A percentile compares a stretch with the other conserved stretches of the same genome.
Conservation (phyloP, 2,888 invertebrate species). For the Empis stercorea region DNA sequence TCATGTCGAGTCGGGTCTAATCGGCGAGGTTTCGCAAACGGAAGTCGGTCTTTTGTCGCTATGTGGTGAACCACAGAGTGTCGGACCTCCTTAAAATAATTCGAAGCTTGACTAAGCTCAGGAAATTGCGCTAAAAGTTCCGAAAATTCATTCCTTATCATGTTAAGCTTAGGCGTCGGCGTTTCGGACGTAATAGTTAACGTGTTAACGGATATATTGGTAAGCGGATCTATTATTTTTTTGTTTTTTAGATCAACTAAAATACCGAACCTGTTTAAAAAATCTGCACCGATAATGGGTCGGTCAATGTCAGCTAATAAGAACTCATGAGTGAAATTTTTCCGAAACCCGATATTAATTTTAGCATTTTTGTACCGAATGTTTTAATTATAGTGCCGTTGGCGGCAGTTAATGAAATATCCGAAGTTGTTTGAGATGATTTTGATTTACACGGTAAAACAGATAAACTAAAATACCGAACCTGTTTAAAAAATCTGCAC, state of each 20-base stretch:
- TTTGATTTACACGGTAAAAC: too few species aligned
- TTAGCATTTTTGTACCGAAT: too few species aligned
- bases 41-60: background rate
- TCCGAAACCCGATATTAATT: constrained; percentile 3
- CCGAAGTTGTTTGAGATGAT: too few species aligned
- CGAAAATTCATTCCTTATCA: background rate
- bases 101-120: background rate
- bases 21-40: background rate
- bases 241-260: constrained; percentile 1
- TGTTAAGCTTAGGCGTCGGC: background rate
- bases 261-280: constrained; percentile 5
- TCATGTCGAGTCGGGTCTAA: background rate
- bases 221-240: background rate
- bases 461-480: too few species aligned
- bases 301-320: constrained; percentile 1
- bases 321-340: constrained; percentile 1
- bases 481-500: too few species aligned
- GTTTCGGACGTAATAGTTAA: background rate
- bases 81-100: background rate
- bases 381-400: too few species aligned
- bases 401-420: too few species aligned
- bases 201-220: background rate
- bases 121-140: background rate
- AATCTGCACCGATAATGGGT: constrained; percentile 6
- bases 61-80: background rate